phyloP scores from a whole-genome alignment of 2,888 invertebrate species.

The Cephus runcator region DNA sequence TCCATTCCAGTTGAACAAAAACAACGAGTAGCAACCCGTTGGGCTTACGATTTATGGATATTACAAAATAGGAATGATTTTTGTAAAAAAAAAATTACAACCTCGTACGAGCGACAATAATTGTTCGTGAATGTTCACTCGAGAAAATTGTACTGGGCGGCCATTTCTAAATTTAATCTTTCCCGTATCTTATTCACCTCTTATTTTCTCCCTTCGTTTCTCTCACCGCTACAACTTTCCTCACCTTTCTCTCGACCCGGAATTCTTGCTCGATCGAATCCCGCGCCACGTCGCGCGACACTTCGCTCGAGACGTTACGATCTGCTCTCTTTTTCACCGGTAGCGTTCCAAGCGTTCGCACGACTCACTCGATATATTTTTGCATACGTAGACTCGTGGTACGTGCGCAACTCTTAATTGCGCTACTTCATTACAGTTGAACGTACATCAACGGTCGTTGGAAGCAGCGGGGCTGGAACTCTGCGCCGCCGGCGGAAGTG shows the following conservation, averaged over 20 bases:
- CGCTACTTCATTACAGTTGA: conserved; percentile 50
- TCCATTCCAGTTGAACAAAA: background rate
- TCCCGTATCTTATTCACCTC: background rate
- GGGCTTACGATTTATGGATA: background rate
- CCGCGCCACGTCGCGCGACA: background rate
- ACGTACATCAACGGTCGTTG: conserved; percentile 62
- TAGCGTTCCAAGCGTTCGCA: background rate
- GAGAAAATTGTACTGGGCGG: background rate
- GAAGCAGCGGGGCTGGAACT: conserved; percentile 61
- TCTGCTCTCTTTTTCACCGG: background rate
- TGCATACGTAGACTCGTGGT: background rate
- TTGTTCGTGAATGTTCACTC: background rate
- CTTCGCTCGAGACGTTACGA: background rate
- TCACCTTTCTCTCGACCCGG: background rate
- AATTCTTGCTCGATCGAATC: background rate
- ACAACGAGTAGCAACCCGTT: background rate
- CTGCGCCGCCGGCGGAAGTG: conserved; percentile 55
- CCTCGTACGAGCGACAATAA: background rate
- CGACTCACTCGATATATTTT: background rate
- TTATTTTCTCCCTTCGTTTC: background rate
- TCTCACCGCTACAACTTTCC: background rate
- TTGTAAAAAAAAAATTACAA: background rate
- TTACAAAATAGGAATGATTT: background rate
- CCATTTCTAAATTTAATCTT: background rate
- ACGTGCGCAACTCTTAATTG: background rate